phyloP scores from a whole-genome alignment of 2,888 invertebrate genomes.

The Autographa gamma region DNA sequence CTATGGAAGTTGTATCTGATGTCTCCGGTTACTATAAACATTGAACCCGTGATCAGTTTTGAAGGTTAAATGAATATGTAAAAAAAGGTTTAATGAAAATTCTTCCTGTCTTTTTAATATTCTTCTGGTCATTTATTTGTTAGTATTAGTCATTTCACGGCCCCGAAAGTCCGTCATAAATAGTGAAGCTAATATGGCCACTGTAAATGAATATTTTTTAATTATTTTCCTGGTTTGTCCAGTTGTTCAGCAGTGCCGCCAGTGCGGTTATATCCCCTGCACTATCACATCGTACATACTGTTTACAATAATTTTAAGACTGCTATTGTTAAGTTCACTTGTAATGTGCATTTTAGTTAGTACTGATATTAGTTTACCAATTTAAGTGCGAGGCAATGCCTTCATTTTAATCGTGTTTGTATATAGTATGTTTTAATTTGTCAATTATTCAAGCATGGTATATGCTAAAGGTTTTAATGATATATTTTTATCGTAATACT shows the following conservation, averaged over 20 bases:
- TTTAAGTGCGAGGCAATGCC: conserved; percentile 10
- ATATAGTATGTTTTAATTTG: conserved; percentile 29
- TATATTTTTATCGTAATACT: neutral
- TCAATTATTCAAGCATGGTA: conserved; percentile 10
- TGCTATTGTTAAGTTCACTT: conserved; percentile 65
- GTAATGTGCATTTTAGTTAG: conserved; percentile 59
- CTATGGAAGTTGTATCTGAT: conserved; percentile 11
- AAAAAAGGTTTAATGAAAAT: neutral
- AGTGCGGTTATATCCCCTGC: neutral
- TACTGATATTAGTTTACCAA: conserved; percentile 28
- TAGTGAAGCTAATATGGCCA: neutral
- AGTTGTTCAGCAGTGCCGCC: neutral
- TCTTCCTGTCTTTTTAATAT: neutral
- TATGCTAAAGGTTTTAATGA: neutral
- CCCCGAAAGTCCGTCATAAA: neutral
- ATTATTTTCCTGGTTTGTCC: neutral
- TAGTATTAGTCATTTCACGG: neutral
- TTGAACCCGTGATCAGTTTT: neutral
- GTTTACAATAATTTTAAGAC: conserved; percentile 67
- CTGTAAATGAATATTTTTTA: no score
- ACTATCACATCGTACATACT: conserved; percentile 21
- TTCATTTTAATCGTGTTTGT: conserved; percentile 48
- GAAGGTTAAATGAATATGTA: neutral
- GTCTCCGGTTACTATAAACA: neutral
- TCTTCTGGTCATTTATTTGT: neutral